Percentiles rank a stretch among this genome's conserved stretches.
Evolutionary conservation across 1,140 invertebrate species (phyloP).

Genomic region (Drosophila eugracilis): DNA sequence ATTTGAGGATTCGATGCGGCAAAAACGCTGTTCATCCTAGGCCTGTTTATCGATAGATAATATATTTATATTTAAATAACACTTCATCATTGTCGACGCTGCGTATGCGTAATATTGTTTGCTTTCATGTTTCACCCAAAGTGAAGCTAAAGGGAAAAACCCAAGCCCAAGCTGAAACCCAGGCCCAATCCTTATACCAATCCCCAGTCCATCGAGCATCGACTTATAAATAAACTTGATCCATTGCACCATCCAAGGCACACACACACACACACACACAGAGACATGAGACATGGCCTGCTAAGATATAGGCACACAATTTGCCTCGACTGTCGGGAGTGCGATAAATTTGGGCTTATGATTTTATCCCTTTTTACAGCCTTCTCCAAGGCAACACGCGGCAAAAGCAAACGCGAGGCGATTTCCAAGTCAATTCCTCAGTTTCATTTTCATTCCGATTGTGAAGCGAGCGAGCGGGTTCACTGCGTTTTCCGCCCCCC

Average conservation of each 20-base stretch:
- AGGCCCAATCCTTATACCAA: no score
- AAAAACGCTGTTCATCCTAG: slow-evolving; percentile 63
- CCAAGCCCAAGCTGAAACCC: no score
- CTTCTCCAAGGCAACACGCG: slow-evolving; percentile 13
- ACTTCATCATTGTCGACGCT: slow-evolving; percentile 74
- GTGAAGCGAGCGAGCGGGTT: slow-evolving; percentile 7
- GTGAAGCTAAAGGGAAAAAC: background rate
- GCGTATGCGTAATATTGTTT: slow-evolving; percentile 81
- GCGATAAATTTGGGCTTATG: slow-evolving; percentile 81
- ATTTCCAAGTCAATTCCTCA: slow-evolving; percentile 60
- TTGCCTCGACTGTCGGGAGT: slow-evolving; percentile 64
- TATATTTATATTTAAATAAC: slow-evolving; percentile 83
- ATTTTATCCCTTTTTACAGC: slow-evolving; percentile 77
- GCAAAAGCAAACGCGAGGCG: slow-evolving; percentile 13
- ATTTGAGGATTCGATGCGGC: slow-evolving; percentile 75
- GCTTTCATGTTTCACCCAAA: slow-evolving; percentile 60
- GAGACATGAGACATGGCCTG: slow-evolving; percentile 1
- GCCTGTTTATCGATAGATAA: slow-evolving; percentile 77
- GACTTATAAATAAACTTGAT: slow-evolving; percentile 80
- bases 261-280: slow-evolving; percentile 1
- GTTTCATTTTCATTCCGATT: slow-evolving; percentile 62
- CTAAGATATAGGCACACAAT: slow-evolving; percentile 47
- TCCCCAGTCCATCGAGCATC: slow-evolving; percentile 34
- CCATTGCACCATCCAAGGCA: slow-evolving; percentile 69
- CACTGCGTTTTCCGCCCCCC: background rate